Conservation (phyloP, 2,113 vertebrate genomes). For the Leptobrachium leishanense region DNA sequence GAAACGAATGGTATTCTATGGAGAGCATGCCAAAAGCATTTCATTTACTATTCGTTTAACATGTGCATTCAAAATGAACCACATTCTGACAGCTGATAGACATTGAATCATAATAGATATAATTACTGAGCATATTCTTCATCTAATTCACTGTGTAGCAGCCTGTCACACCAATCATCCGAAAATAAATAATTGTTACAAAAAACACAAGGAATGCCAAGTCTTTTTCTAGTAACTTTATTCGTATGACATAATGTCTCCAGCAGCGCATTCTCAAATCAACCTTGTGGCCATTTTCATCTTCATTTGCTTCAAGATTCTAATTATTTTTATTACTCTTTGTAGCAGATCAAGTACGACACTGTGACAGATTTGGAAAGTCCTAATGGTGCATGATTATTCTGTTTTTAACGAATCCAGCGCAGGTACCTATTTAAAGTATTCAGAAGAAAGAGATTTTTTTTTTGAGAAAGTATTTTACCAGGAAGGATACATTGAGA, state of each 20-base stretch:
- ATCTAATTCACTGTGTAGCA: constrained; percentile 25
- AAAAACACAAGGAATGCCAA: constrained; percentile 15
- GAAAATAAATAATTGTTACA: constrained; percentile 40
- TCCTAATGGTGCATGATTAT: no score
- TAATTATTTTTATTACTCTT: no score
- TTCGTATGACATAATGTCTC: constrained; percentile 31
- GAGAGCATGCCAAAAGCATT: background rate
- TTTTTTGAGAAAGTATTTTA: no score
- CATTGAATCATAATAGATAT: constrained; percentile 35
- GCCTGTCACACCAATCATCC: constrained; percentile 35
- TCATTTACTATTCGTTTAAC: constrained; percentile 2
- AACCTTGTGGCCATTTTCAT: no score
- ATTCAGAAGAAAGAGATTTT: no score
- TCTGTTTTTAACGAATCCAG: no score
- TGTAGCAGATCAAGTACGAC: no score
- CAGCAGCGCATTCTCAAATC: constrained; percentile 9
- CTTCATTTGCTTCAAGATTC: no score
- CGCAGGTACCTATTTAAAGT: no score
- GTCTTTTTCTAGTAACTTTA: constrained; percentile 19
- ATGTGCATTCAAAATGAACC: constrained; percentile 8
- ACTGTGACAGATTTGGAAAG: no score
- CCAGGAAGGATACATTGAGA: no score
- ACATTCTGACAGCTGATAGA: constrained; percentile 39
- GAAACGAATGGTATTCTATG: background rate
- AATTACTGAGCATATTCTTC: constrained; percentile 36